phyloP scores from a whole-genome alignment of 2,797 vertebrate species.

The Hozukius guyotensis region DNA sequence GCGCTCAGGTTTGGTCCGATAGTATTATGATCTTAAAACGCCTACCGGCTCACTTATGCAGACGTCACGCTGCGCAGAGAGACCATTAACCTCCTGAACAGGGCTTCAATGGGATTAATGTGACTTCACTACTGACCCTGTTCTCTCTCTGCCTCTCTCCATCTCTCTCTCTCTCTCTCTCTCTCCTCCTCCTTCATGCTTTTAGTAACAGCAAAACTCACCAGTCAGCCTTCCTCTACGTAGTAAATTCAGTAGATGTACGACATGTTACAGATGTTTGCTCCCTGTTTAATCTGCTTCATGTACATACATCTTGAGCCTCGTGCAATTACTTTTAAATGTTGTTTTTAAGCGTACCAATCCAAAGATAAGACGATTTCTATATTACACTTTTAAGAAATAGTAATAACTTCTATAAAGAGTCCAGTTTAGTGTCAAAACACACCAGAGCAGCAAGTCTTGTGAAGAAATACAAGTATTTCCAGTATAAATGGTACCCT shows the following conservation, averaged over 20 bases:
- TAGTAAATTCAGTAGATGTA: conserved; percentile 20
- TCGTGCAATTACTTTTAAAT: not conserved
- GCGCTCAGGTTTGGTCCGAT: not conserved
- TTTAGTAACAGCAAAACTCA: conserved; percentile 15
- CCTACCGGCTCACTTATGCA: not conserved
- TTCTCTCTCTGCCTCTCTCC: not conserved
- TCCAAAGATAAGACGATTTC: not conserved
- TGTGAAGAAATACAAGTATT: too few species aligned
- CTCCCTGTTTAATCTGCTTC: not conserved
- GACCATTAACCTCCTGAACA: conserved; percentile 58
- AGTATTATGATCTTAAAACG: not conserved
- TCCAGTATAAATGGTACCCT: too few species aligned
- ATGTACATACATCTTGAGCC: not conserved
- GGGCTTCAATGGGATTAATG: conserved; percentile 59
- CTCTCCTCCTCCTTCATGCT: not conserved
- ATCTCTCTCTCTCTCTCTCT: not conserved
- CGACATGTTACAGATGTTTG: conserved; percentile 21
- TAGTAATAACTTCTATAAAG: too few species aligned
- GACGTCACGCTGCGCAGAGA: conserved; percentile 27
- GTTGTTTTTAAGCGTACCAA: not conserved
- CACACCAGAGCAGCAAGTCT: not conserved
- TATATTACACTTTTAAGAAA: not conserved
- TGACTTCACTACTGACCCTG: conserved; percentile 30
- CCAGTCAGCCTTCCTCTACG: conserved; percentile 5
- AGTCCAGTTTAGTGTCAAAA: not conserved